Evolutionary conservation across 2,113 vertebrate species (phyloP), one percentile per base, ranked within the genome.

Genomic region (Carassius auratus): DNA sequence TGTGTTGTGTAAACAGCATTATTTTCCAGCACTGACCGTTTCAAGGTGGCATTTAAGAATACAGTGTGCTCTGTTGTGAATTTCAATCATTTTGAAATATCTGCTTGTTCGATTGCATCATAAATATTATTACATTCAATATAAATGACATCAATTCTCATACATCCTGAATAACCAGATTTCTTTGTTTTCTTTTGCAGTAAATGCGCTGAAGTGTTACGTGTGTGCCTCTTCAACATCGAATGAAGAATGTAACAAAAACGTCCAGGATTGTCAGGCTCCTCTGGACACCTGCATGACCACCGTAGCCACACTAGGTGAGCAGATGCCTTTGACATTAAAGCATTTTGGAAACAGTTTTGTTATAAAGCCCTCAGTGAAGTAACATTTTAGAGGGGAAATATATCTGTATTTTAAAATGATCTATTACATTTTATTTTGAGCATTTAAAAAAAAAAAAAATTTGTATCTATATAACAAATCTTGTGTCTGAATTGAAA

Each of bases 211-310:
- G 61, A 75, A 71, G 3, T 95, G 93, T 88, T 94, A 90, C 1
- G 80, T 91, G 57, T 94, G 94, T 90, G 86, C 23, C 13, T 85
- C 90, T 1, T 48, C 90, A 0, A 0, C 84, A 68, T 91, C 87
- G n/a, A 94, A 93, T 48, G 86, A 87, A 1, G 33, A 79, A n/a
- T 94, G 94, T 83, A 95, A 92, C 90, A 33, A 48, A 17, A 90
- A 64, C 81, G 82, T 21, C 5, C 85, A 88, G 82, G 33, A 59
- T 36, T 93, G 93, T 26, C 83, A 79, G 62, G 13, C 74, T 19
- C 93, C 90, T 0, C 88, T 89, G 62, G 86, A 93, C 88, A 93
- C 90, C 1, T 94, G 94, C 89, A 94, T 94, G 93, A 93, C 91
- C 21, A 66, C 55, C 0, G 61, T 93, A 1, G 92, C 88, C 92